Base-by-base conservation (phyloP, 2,113 vertebrate genomes). In the Typhlomys cinereus region DNA sequence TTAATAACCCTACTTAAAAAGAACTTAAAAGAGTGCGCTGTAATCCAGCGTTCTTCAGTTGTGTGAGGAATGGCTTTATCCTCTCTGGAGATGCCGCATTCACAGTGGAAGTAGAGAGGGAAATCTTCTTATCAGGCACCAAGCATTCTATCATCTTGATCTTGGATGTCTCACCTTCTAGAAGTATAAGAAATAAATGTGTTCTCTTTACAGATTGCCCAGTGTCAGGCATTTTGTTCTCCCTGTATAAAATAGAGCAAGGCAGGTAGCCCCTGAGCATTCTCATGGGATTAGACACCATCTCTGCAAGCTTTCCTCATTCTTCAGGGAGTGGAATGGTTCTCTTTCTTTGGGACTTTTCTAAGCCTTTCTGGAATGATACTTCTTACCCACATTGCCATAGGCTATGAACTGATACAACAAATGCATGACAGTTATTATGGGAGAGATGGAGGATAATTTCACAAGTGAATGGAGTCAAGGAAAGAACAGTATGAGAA, bases 391-490 rank as follows among this genome's bases (percentile, higher is more conserved):
- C 1, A 18, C 25, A 10, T 14, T 82, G 44, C 4, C 71, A 23
- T 46, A 83, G 61, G 36, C 52, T 85, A 6, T 90, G 59, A 9
- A 70, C 29, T 90, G 48, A 80, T 21, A 41, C 59, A 80, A 76
- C 34, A 2, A 89, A 75, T 25, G 21, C 41, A 25, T 62, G 46
- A 27, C 10, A 50, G 39, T 66, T 67, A 86, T 12, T 29, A 7
- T 25, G 66, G 39, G 25, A 95, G 67, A 79, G 88, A 85, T 31
- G 20, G 17, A n/a, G 34, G 76, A 18, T 54, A 17, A 90, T 83
- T 88, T 86, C 73, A 90, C 34, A 92, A 62, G 61, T 66, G n/a
- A 88, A 75, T 76, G 36, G 71, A 88, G 70, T 81, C 54, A 93
- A 92, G 59, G 50, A 83, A 84, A 76, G 1, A 48, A 48, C 15